Evolutionary conservation across 2,888 invertebrate species (phyloP).

Genomic region (Drosophila anomalata): DNA sequence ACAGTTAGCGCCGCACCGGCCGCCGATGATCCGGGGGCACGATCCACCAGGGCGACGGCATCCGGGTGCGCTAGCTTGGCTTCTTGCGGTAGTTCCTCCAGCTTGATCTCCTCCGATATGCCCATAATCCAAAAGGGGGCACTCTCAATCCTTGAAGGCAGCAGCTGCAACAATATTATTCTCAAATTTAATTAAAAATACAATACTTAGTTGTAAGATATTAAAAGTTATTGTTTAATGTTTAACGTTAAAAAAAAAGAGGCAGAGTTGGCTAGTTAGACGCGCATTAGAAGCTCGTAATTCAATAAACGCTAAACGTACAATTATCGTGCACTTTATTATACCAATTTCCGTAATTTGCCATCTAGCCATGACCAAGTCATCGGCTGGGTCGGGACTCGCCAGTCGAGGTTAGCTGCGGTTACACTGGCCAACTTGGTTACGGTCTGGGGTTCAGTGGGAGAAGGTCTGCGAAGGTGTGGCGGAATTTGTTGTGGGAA

Average conservation of each 20-base stretch:
- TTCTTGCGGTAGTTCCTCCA: conserved; percentile 84
- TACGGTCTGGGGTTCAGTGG: not conserved
- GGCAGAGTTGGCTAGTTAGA: conserved; percentile 55
- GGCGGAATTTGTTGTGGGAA: not conserved
- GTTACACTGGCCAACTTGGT: conserved; percentile 33
- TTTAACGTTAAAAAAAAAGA: not conserved
- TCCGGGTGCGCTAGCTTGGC: conserved; percentile 83
- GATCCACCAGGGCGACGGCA: conserved; percentile 82
- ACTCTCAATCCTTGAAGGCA: conserved; percentile 20
- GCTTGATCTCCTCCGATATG: conserved; percentile 85
- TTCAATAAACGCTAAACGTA: conserved; percentile 80
- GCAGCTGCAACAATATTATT: not conserved
- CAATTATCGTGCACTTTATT: conserved; percentile 82
- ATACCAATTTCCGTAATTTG: conserved; percentile 76
- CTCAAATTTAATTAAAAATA: not conserved
- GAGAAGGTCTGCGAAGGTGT: not conserved
- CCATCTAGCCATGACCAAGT: conserved; percentile 68
- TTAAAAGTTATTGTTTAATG: not conserved
- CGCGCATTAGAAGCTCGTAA: conserved; percentile 78
- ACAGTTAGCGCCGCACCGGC: conserved; percentile 43
- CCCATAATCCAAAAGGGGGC: conserved; percentile 82
- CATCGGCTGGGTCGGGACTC: conserved; percentile 20
- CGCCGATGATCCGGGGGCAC: conserved; percentile 67
- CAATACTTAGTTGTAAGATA: not conserved
- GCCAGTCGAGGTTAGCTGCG: conserved; percentile 51